A percentile compares a stretch with the other conserved stretches of the same genome.
Evolutionary conservation across 2,888 invertebrate genomes (phyloP).

Genomic region (Cancer borealis): DNA sequence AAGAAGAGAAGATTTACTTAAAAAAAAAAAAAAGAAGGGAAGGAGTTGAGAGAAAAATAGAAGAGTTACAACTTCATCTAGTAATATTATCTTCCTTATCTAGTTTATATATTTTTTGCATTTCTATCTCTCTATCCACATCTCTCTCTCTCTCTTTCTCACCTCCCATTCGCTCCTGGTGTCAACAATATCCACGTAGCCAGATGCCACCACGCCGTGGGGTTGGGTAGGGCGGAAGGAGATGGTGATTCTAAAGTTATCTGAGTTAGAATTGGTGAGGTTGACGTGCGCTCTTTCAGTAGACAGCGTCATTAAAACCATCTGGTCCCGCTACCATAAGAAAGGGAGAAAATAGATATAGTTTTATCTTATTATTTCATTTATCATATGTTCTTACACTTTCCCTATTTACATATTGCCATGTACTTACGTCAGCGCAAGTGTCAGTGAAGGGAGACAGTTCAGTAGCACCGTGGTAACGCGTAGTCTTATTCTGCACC

Average conservation of each 20-base stretch:
- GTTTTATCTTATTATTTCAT: no score
- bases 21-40: no score
- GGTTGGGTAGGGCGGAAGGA: constrained; percentile 62
- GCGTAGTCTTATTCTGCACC: constrained; percentile 45
- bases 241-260: constrained; percentile 50
- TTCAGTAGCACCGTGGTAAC: constrained; percentile 52
- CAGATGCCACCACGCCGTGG: constrained; percentile 62
- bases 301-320: constrained; percentile 58
- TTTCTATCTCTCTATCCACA: neutral
- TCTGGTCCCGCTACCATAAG: neutral
- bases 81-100: no score
- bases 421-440: constrained; percentile 47
- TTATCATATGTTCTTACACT: neutral
- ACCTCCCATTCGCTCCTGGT: constrained; percentile 65
- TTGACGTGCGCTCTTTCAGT: constrained; percentile 58
- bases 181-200: constrained; percentile 52
- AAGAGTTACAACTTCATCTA: no score
- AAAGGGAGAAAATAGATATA: neutral
- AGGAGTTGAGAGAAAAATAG: no score
- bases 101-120: no score
- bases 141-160: neutral
- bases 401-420: no score
- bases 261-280: constrained; percentile 31
- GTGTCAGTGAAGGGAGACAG: constrained; percentile 28
- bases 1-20: neutral